These are phyloP conservation scores for Erebia epiphron DNA, from an alignment of 2,888 invertebrate species.

Conservation along the genomic window DNA sequence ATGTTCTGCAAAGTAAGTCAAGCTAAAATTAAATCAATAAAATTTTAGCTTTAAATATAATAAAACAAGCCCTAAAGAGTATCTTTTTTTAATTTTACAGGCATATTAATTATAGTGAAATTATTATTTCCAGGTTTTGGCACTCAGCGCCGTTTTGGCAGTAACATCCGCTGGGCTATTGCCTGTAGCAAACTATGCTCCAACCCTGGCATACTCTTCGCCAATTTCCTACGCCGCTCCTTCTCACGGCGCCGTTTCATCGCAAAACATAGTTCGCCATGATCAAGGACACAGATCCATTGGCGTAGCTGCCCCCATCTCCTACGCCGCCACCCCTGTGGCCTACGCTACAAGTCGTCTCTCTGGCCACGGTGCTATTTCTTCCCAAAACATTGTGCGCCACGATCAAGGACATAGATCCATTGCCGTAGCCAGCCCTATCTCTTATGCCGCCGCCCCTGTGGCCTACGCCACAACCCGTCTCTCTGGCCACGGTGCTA, in stretches of 20 bases:
- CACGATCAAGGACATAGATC: conserved; percentile 60
- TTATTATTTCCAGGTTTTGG: conserved; percentile 55
- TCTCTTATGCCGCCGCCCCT: conserved; percentile 44
- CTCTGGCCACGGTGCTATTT: too few species aligned
- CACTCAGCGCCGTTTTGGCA: conserved; percentile 66
- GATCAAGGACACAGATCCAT: conserved; percentile 35
- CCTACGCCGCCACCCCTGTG: conserved; percentile 40
- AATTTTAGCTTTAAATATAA: not conserved
- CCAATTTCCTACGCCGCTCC: conserved; percentile 48
- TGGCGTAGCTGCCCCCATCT: conserved; percentile 42
- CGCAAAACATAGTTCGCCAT: conserved; percentile 51
- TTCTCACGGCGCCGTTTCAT: conserved; percentile 52
- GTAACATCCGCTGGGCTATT: conserved; percentile 61
- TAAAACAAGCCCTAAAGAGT: not conserved
- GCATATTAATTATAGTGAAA: conserved; percentile 37
- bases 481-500: conserved; percentile 62
- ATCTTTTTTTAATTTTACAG: not conserved
- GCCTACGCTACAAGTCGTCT: too few species aligned
- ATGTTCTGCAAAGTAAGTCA: conserved; percentile 73
- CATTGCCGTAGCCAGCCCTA: conserved; percentile 42
- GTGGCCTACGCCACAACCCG: conserved; percentile 42
- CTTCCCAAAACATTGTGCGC: conserved; percentile 50
- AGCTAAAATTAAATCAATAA: not conserved
- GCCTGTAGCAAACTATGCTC: conserved; percentile 59
- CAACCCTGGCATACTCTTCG: conserved; percentile 44